These are phyloP conservation scores for Montipora efflorescens DNA, from an alignment of 64 coral and sea anemone genomes.

Conservation along the genomic window DNA sequence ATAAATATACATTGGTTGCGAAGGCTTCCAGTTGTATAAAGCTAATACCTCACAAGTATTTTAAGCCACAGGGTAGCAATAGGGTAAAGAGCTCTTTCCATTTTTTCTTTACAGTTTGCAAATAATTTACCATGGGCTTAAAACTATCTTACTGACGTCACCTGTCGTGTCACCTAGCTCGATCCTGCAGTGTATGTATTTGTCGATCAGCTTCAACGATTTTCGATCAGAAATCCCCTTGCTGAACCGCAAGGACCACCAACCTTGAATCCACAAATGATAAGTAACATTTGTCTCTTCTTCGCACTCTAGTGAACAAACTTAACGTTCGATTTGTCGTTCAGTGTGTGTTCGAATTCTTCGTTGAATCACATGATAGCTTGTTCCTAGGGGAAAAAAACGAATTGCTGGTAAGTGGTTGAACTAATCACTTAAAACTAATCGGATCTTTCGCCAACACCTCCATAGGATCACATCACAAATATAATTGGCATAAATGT, in stretches of 20 bases:
- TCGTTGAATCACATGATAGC: neutral
- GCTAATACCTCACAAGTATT: no score
- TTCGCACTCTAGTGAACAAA: neutral
- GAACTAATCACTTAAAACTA: neutral
- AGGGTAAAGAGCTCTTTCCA: no score
- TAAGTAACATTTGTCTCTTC: neutral
- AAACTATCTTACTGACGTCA: no score
- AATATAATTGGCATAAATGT: no score
- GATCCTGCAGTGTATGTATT: neutral
- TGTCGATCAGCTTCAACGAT: neutral
- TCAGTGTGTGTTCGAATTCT: neutral
- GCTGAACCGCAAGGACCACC: neutral
- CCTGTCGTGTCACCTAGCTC: no score
- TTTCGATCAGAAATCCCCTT: neutral
- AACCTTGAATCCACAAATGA: neutral
- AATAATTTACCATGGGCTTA: no score
- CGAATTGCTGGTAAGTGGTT: neutral
- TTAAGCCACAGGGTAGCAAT: no score
- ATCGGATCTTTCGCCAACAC: no score
- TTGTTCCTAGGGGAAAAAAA: neutral
- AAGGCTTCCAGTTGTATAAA: no score
- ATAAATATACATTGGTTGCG: no score
- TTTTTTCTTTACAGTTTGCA: no score
- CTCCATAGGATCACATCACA: neutral
- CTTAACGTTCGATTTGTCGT: neutral